Base-by-base conservation (phyloP, 2,797 vertebrate species). In the Enteromius thamalakanensis region DNA sequence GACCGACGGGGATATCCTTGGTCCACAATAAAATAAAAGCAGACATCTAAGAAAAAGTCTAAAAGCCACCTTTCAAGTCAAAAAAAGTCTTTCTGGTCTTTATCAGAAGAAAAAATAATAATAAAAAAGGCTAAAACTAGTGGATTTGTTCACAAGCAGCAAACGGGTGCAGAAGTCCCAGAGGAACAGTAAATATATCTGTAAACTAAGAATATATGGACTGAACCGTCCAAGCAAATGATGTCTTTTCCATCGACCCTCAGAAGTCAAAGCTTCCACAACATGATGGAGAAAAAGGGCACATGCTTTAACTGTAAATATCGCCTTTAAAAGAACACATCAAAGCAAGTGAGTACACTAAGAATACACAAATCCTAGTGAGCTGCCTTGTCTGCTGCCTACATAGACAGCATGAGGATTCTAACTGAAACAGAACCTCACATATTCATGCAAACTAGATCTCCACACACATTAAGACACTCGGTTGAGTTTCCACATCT, bases 161-260 rank as follows among this genome's bases (percentile, higher is more conserved):
- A 37, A 47, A 62, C 9, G 11, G 19, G 21, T 42, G 29, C 26
- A 80, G 47, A 53, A 10, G 42, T 79, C 82, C 58, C 76, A 0
- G 15, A 26, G 83, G 77, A 76, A 32, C 64, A 17, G 49, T 76
- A 76, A 85, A 85, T 40, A 85, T 69, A 29, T 81, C 64, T 42
- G 64, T 51, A n/a, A 68, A 62, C 32, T 47, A 70, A 53, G 26
- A 81, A 85, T 76, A 70, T 77, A 81, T 81, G 40, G 58, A 85
- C 84, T 64, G 55, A 75, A 58, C 72, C 15, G 6, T 81, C 64
- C 34, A 60, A 76, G 51, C 51, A 81, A 76, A 60, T 45, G 68
- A 84, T 77, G 72, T 37, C 29, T 85, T 85, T 85, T 76, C 83
- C 83, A 85, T 81, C 32, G 34, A 60, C 68, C 70, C 55, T 47